Conservation (phyloP, 2,113 vertebrate species). For the Aegotheles bennettii region DNA sequence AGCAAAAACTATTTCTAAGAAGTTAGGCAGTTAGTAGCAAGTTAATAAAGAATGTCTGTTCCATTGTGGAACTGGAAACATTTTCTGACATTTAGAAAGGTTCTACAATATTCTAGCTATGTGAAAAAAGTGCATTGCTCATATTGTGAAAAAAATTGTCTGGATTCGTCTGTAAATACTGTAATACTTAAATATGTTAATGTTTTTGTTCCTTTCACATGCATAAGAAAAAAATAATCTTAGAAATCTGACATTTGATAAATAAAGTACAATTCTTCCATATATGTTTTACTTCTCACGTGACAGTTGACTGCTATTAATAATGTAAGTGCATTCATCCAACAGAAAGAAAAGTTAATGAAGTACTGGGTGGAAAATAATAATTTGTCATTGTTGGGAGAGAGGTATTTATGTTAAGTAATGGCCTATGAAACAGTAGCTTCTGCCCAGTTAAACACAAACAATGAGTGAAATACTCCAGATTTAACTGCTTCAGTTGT, state of each 20-base stretch:
- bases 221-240: not conserved
- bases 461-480: not conserved
- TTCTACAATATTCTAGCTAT: not conserved
- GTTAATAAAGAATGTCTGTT: not conserved
- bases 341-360: not conserved
- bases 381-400: not conserved
- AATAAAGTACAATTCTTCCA: not conserved
- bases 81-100: not conserved
- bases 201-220: not conserved
- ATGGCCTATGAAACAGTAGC: not conserved
- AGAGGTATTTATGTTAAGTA: not conserved
- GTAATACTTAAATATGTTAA: not conserved
- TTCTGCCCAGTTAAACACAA: not conserved
- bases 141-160: not conserved
- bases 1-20: not conserved
- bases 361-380: not conserved
- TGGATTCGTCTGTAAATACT: not conserved
- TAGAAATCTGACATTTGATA: not conserved
- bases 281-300: not conserved
- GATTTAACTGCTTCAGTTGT: not conserved
- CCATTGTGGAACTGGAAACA: not conserved
- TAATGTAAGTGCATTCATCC: not conserved
- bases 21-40: not conserved
- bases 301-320: not conserved
- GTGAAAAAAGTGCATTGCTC: not conserved